Conservation (phyloP, 2,113 vertebrate species). For the Chloebia gouldiae region DNA sequence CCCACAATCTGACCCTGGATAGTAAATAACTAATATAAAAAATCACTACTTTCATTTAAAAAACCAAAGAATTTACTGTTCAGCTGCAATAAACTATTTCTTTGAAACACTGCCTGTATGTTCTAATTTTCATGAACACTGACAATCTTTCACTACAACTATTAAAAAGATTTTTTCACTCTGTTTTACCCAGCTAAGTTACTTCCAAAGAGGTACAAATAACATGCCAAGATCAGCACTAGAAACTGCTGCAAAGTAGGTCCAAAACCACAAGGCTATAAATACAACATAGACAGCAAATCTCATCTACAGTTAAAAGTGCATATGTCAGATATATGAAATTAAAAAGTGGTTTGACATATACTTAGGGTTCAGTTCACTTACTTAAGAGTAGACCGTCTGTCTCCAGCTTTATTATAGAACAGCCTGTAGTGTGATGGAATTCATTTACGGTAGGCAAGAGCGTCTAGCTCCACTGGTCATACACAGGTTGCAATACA, state of each 20-base stretch:
- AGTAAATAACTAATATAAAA: not conserved
- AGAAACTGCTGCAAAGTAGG: not conserved
- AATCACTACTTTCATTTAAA: not conserved
- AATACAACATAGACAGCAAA: not conserved
- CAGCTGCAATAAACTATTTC: not conserved
- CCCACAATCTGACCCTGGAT: not conserved
- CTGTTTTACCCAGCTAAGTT: not conserved
- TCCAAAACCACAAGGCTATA: not conserved
- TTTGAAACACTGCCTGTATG: not conserved
- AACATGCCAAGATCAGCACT: not conserved
- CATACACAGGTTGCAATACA: not conserved
- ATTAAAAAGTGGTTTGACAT: not conserved
- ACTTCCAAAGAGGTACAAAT: not conserved
- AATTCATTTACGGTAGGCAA: not conserved
- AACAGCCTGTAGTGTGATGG: fast-evolving
- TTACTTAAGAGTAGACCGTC: not conserved
- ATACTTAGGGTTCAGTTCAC: not conserved
- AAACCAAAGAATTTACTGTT: not conserved
- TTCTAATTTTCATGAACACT: not conserved
- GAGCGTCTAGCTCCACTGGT: not conserved
- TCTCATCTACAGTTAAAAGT: not conserved
- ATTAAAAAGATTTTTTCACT: not conserved
- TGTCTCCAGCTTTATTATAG: not conserved
- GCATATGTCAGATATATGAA: fast-evolving
- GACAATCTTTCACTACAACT: not conserved